These are phyloP conservation scores for Bungarus multicinctus DNA, from an alignment of 2,113 vertebrate species.

Conservation along the genomic window DNA sequence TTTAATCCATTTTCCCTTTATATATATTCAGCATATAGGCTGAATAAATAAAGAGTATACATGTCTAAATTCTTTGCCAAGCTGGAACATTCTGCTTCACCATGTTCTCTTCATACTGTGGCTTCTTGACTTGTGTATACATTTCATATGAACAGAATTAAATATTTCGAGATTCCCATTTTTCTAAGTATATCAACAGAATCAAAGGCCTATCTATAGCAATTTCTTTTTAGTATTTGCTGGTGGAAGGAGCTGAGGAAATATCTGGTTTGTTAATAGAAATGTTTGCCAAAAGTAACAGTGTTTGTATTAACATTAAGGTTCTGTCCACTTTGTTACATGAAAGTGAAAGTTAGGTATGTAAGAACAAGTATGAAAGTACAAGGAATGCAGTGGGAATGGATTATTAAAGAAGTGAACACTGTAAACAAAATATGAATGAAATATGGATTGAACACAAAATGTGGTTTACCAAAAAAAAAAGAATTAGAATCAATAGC, in stretches of 20 bases:
- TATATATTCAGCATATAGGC: background rate
- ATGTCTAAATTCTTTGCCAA: background rate
- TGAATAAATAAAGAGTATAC: background rate
- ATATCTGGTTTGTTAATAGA: background rate
- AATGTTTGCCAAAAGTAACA: background rate
- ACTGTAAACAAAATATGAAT: background rate
- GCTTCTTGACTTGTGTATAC: background rate
- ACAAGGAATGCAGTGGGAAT: background rate
- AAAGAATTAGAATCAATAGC: background rate
- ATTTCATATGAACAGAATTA: background rate
- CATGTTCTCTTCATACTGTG: background rate
- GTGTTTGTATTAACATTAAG: background rate
- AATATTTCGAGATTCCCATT: background rate
- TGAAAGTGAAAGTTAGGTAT: background rate
- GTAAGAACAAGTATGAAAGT: background rate
- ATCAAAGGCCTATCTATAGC: background rate
- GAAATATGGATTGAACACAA: background rate
- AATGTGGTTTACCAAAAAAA: background rate
- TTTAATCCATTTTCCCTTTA: background rate
- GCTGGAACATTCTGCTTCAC: background rate
- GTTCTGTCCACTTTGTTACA: background rate
- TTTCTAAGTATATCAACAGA: background rate
- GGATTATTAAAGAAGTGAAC: background rate
- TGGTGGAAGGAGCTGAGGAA: background rate
- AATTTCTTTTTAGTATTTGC: background rate